phyloP scores from a whole-genome alignment of 2,888 invertebrate genomes.

The Polydrusus cervinus region DNA sequence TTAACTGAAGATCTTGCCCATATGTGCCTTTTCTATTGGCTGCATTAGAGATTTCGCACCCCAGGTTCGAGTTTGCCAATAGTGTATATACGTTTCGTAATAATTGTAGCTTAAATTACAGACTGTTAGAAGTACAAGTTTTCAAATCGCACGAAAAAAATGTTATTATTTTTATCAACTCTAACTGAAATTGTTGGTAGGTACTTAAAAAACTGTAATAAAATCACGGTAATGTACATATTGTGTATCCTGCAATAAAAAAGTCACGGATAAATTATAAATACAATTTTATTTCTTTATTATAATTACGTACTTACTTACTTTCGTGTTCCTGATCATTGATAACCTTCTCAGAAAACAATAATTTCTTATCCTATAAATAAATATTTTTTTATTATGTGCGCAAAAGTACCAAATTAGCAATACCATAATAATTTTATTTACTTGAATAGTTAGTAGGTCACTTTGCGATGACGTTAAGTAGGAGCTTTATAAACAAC shows the following conservation, averaged over 20 bases:
- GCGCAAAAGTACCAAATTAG: conserved; percentile 1
- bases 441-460: conserved; percentile 30
- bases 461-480: conserved; percentile 31
- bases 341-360: background rate
- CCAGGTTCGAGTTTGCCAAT: too few species aligned
- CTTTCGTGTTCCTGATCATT: too few species aligned
- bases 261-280: conserved; percentile 12
- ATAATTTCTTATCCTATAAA: background rate
- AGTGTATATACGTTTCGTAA: too few species aligned
- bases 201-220: background rate
- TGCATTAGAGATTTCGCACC: too few species aligned
- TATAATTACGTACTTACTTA: too few species aligned
- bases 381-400: background rate
- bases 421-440: conserved; percentile 19
- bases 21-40: too few species aligned
- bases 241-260: too few species aligned
- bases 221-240: conserved; percentile 23
- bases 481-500: conserved; percentile 25
- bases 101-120: too few species aligned
- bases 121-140: too few species aligned
- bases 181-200: background rate
- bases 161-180: too few species aligned
- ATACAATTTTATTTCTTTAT: background rate
- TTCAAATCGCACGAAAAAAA: too few species aligned
- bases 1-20: too few species aligned